These are phyloP conservation scores for Strix uralensis DNA, from an alignment of 2,113 vertebrate genomes.

Conservation along the genomic window DNA sequence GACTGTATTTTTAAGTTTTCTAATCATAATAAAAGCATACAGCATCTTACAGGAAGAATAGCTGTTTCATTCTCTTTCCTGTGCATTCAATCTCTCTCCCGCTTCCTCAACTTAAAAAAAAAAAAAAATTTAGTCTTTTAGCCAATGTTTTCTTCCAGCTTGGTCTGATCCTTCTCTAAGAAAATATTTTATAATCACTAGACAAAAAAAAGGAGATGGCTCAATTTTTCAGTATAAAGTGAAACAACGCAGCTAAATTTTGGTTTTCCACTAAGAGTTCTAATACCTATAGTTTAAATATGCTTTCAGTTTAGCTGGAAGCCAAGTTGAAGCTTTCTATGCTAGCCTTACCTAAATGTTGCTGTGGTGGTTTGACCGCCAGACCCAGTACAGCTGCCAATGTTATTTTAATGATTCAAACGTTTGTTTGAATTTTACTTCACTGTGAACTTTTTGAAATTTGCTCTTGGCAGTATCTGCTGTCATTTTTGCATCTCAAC, in stretches of 20 bases:
- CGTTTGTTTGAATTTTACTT: not conserved
- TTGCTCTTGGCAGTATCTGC: not conserved
- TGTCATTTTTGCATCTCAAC: not conserved
- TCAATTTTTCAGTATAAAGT: not conserved
- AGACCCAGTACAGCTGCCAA: no score
- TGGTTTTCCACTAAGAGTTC: not conserved
- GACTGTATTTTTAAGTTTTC: not conserved
- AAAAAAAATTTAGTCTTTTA: not conserved
- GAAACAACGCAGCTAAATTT: not conserved
- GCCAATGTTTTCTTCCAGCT: not conserved
- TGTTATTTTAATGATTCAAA: not conserved
- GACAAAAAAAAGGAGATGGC: not conserved
- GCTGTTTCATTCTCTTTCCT: not conserved
- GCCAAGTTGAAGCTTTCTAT: not conserved
- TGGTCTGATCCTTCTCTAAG: not conserved
- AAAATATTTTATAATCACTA: not conserved
- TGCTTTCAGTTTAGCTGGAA: not conserved
- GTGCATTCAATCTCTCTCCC: not conserved
- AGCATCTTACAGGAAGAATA: not conserved
- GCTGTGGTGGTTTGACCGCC: no score
- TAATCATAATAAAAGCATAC: not conserved
- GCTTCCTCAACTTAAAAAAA: rapidly evolving
- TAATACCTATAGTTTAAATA: not conserved
- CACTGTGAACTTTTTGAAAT: not conserved
- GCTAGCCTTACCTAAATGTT: not conserved